Conservation (phyloP, 2,797 vertebrate genomes). For the Sardinella longiceps region DNA sequence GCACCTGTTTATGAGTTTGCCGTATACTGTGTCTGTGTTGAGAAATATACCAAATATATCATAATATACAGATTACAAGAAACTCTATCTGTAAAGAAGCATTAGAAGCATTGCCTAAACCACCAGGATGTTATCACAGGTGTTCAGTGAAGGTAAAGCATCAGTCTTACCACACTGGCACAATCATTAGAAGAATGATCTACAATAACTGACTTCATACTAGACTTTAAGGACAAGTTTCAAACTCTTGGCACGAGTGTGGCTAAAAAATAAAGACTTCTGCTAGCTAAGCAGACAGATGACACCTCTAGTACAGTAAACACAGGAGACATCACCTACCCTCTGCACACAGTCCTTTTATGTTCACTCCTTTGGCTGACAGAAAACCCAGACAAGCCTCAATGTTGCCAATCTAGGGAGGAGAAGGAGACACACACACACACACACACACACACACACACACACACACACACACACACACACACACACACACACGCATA, state of each 20-base stretch:
- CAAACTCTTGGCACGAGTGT: background rate
- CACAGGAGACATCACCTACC: conserved; percentile 70
- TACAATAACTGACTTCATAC: background rate
- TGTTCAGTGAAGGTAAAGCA: background rate
- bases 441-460: background rate
- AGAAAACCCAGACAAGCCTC: conserved; percentile 87
- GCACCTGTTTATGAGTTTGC: background rate
- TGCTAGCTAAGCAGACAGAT: background rate
- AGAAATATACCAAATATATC: too few species aligned
- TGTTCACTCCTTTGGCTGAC: conserved; percentile 86
- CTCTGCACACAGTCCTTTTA: conserved; percentile 87
- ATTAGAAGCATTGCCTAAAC: background rate
- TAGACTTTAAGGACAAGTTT: background rate
- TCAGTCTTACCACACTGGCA: background rate
- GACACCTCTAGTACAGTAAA: too few species aligned
- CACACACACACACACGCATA: background rate
- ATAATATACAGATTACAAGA: too few species aligned
- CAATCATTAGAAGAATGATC: background rate
- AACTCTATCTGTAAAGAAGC: too few species aligned
- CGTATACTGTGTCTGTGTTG: background rate
- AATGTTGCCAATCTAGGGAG: conserved; percentile 85
- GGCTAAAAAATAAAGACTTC: background rate
- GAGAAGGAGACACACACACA: conserved; percentile 12
- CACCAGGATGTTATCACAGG: background rate
- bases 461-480: background rate